Evolutionary conservation across 2,113 vertebrate genomes (phyloP), one percentile per base, ranked within the genome.

Genomic region (Zeus faber): DNA sequence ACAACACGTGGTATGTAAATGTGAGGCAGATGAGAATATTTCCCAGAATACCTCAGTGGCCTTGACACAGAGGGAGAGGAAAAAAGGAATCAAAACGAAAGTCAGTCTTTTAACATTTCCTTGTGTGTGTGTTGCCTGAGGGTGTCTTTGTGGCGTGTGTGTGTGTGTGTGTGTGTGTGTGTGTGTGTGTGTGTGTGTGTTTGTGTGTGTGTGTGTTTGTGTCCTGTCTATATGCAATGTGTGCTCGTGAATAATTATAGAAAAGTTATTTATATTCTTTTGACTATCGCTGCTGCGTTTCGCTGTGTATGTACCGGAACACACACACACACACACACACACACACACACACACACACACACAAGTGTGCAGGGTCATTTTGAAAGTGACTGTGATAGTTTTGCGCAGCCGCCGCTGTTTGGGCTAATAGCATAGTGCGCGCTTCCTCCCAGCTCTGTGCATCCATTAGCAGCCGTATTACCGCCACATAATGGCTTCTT

Each of bases 401-500:
- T 72, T 68, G 80, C 67, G 56, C 71, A 72, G 80, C 27, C 40
- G 39, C 22, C 4, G 22, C 18, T 58, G 74, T 77, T 84, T 62
- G 72, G 66, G 70, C 82, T 87, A 87, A 88, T 88, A 82, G 81
- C 35, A 49, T 72, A 65, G 60, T 49, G 56, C 16, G 74, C 66
- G 72, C 83, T 85, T 80, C 70, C 80, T 85, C 77, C 68, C 68
- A 78, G 78, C 79, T 72, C 73, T 74, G 67, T 37, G 70, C 79
- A 84, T 88, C 84, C 86, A 88, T 88, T 88, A 86, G 86, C 75
- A 74, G 62, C 66, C 66, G 67, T 84, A 82, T 87, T 83, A 86
- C 83, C 83, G 83, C 87, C 79, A 81, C 82, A 84, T 86, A 88
- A 85, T 81, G 72, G 82, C 80, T 87, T 84, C 85, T 88, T 86